These are phyloP conservation scores for Tyto alba DNA, from an alignment of 2,113 vertebrate species.

Conservation along the genomic window DNA sequence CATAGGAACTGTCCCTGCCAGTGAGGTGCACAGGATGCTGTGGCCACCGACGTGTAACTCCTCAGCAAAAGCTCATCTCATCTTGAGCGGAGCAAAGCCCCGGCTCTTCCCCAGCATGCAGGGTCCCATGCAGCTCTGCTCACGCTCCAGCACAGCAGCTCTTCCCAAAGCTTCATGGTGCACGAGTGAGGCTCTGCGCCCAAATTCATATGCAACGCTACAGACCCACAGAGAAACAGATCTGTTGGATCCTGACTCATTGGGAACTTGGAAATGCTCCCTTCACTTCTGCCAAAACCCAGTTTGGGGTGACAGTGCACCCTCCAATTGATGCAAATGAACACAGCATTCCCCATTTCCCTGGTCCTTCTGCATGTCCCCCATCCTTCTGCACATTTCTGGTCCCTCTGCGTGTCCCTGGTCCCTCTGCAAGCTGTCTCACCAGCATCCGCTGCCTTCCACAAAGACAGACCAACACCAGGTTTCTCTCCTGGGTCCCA, in stretches of 20 bases:
- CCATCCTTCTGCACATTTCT: not conserved
- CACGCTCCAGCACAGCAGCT: not conserved
- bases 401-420: rapidly evolving
- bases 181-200: not conserved
- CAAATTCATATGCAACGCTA: rapidly evolving
- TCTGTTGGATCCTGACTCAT: not conserved
- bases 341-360: not conserved
- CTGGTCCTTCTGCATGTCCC: not conserved
- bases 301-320: not conserved
- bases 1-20: not conserved
- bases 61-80: not conserved
- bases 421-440: not conserved
- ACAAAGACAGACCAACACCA: not conserved
- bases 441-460: not conserved
- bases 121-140: rapidly evolving
- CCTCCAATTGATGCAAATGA: not conserved
- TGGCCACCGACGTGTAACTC: not conserved
- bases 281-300: not conserved
- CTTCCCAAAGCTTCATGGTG: not conserved
- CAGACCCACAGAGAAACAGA: not conserved
- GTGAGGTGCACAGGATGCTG: rapidly evolving
- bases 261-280: not conserved
- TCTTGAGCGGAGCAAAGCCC: not conserved
- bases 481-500: not conserved
- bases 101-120: rapidly evolving